phyloP scores from a whole-genome alignment of 2,888 invertebrate genomes.

The Oxycera nigricornis region DNA sequence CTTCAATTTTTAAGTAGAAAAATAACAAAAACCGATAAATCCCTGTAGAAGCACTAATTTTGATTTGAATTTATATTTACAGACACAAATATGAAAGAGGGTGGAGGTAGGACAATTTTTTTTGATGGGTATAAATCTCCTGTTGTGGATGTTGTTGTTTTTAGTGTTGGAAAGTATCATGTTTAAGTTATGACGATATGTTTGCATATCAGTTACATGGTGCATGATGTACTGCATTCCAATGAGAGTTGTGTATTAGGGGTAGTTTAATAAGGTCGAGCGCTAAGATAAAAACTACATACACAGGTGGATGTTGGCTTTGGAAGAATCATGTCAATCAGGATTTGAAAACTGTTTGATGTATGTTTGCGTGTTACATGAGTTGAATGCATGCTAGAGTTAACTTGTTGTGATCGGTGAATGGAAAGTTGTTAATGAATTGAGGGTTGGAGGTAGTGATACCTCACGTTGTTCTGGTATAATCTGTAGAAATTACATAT shows the following conservation, averaged over 20 bases:
- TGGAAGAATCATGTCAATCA: too few relatives aligned
- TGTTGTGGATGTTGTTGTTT: background rate
- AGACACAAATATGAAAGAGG: slow-evolving; percentile 79
- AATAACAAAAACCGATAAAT: background rate
- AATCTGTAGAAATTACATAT: too few relatives aligned
- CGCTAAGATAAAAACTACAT: too few relatives aligned
- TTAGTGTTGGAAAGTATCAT: slow-evolving; percentile 12
- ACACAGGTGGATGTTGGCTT: too few relatives aligned
- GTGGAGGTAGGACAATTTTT: slow-evolving; percentile 72
- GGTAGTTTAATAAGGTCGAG: too few relatives aligned
- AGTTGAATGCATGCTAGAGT: too few relatives aligned
- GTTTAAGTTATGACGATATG: background rate
- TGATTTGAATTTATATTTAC: slow-evolving; percentile 59
- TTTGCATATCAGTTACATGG: background rate
- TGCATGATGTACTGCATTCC: slow-evolving; percentile 3
- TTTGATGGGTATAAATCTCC: slow-evolving; percentile 35
- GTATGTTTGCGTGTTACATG: too few relatives aligned
- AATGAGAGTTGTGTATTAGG: background rate
- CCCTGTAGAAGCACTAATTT: slow-evolving; percentile 30
- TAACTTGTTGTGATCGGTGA: too few relatives aligned
- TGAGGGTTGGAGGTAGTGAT: too few relatives aligned
- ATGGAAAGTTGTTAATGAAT: too few relatives aligned
- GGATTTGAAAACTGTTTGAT: too few relatives aligned
- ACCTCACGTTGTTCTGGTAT: too few relatives aligned
- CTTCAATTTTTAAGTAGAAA: background rate